Base-by-base conservation (phyloP, 35 echinoderm and acorn worm genomes). In the Apostichopus parvimensis region DNA sequence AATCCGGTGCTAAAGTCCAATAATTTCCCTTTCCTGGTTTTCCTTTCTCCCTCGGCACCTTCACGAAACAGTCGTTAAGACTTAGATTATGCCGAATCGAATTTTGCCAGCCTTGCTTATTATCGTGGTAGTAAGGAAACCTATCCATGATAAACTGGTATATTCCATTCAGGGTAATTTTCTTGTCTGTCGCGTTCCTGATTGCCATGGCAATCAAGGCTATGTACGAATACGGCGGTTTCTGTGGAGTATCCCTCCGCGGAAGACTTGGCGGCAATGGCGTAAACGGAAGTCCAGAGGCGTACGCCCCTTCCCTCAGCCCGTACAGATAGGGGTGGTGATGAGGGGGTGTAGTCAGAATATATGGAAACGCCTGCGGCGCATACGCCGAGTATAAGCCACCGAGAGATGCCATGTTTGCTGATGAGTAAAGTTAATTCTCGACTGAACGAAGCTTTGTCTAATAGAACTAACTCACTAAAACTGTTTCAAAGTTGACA, bases 31-130 rank as follows among this genome's bases (percentile, higher is more conserved):
- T 99, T 10, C 97, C 97, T 13, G 97, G 97, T 79, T 99, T 99
- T 10, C 97, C 97, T 56, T 99, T 99, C 87, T 99, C 97, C 20
- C 97, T 93, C 15, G 95, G 93, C 6, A 99, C 91, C 77, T 99
- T 99, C 15, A 99, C 97, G 78, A 99, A 99, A 78, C 97, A 99
- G 89, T 99, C 97, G 86, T 99, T 99, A 1, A 99, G 93, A 80
- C 97, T 99, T 45, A 99, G 85, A 66, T 99, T 99, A n/a, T 99
- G 97, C 6, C 97, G 93, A 54, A 99, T 99, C 5, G 97, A 99
- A 80, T 99, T 99, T 84, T 99, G 97, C 97, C 97, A 99, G 8
- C 97, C 97, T 68, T 99, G 97, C 87, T 99, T 99, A 89, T 99
- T 99, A 87, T 99, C 97, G 86, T 99, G 97, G 83, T 99, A 99